phyloP scores from a whole-genome alignment of 2,888 invertebrate genomes.

The Trachelus troglodyta region DNA sequence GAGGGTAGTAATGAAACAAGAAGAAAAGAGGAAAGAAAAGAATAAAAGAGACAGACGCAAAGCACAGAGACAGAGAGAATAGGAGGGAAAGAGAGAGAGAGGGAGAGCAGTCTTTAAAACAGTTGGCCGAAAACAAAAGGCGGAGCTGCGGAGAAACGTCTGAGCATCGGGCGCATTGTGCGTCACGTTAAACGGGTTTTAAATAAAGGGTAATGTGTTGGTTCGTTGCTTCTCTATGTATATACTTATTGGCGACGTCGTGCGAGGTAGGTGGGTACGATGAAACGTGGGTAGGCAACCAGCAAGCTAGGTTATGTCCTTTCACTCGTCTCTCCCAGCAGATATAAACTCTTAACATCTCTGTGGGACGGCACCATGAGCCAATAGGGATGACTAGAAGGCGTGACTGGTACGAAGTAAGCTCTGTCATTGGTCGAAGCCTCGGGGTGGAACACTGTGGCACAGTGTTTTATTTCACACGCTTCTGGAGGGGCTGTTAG shows the following conservation, averaged over 20 bases:
- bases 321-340: conserved; percentile 38
- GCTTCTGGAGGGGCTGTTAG: conserved; percentile 50
- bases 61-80: conserved; percentile 2
- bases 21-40: conserved; percentile 10
- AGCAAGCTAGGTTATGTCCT: conserved; percentile 46
- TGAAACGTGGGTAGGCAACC: conserved; percentile 31
- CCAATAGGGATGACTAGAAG: conserved; percentile 42
- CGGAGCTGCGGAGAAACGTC: conserved; percentile 50
- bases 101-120: conserved; percentile 47
- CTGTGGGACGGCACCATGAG: conserved; percentile 31
- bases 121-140: conserved; percentile 61
- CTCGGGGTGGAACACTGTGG: conserved; percentile 61
- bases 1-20: background rate
- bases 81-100: background rate
- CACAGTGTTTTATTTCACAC: conserved; percentile 61
- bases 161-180: conserved; percentile 59
- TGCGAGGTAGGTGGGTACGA: conserved; percentile 44
- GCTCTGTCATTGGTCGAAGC: conserved; percentile 48
- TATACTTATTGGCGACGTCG: conserved; percentile 5
- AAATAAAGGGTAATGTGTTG: conserved; percentile 59
- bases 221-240: conserved; percentile 34
- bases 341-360: conserved; percentile 61
- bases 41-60: conserved; percentile 8
- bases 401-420: conserved; percentile 39
- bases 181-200: conserved; percentile 49